Percentiles rank a stretch among this genome's conserved stretches.
Conservation (phyloP, 2,797 vertebrate species). For the Numenius phaeopus region DNA sequence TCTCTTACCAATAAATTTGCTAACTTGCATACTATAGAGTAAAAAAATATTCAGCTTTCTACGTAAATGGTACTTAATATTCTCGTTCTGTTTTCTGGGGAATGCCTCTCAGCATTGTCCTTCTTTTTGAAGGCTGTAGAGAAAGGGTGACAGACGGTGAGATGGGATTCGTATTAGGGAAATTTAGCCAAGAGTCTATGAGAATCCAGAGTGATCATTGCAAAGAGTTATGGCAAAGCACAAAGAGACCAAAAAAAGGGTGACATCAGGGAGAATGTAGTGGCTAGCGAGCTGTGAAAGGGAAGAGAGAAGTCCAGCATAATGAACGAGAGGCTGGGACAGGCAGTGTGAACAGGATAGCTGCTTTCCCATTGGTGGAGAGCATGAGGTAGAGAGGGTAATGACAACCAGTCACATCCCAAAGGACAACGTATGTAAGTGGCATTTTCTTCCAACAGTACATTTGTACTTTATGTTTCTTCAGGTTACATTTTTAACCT, state of each 20-base stretch:
- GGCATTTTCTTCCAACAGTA: background rate
- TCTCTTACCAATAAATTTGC: background rate
- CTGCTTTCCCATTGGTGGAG: background rate
- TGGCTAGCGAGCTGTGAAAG: background rate
- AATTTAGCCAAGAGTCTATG: background rate
- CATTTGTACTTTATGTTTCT: background rate
- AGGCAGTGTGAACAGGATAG: background rate
- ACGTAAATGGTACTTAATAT: background rate
- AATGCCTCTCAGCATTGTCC: background rate
- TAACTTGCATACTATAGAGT: background rate
- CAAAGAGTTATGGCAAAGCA: background rate
- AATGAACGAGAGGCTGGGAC: background rate
- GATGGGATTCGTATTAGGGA: accelerated
- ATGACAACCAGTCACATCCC: background rate
- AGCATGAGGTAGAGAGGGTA: background rate
- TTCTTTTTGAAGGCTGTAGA: background rate
- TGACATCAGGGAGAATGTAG: accelerated
- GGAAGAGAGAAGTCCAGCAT: background rate
- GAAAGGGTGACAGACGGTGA: background rate
- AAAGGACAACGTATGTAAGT: background rate
- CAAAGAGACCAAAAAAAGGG: background rate
- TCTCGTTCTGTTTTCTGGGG: background rate
- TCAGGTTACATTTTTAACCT: background rate
- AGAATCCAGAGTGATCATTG: background rate
- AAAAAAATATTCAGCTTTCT: background rate